Base-by-base conservation (phyloP, 2,888 invertebrate genomes). In the Erebia aethiops region DNA sequence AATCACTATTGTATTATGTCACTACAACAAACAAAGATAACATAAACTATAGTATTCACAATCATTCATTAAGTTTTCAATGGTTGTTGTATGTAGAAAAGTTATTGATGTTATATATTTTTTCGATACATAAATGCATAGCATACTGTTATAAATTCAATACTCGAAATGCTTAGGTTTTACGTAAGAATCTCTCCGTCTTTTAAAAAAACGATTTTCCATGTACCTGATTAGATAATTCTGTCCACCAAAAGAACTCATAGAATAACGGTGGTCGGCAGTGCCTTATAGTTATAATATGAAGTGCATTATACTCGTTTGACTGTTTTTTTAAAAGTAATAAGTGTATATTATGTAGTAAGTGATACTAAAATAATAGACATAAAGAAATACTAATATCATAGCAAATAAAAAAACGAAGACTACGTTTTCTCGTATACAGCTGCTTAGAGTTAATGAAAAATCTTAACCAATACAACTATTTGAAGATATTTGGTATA, bases 21-120 rank as follows among this genome's bases (percentile, higher is more conserved):
- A 43, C 61, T 60, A 10, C 16, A 8, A 35, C 10, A 60, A 35
- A 35, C 14, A 10, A 65, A 35, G 11, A 54, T 26, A n/a, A 14
- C 51, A 16, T 41, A 46, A 56, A 13, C 2, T 46, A 57, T 26
- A 57, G 57, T 14, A 57, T 57, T 67, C 66, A 67, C 57, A 67
- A 67, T 67, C 66, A 67, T 49, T 57, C 66, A 66, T 66, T 66
- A 66, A 66, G 66, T 66, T 51, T 64, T 64, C 5, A 62, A 52
- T 52, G 10, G 26, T 35, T 35, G 52, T 35, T 10, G 56, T 49
- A n/a, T 49, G 62, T 26, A 51, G 49, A 8, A 63, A 51, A 26
- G 49, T 63, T 21, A 49, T 49, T 62, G 10, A 46, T 58, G 41
- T 46, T 11, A 51, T n/a, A 26, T 49, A 51, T 51, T 26, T 62